A percentile compares a stretch with the other conserved stretches of the same genome.
These are phyloP conservation scores for Elegia similella DNA, from an alignment of 2,888 invertebrate species.

Conservation along the genomic window DNA sequence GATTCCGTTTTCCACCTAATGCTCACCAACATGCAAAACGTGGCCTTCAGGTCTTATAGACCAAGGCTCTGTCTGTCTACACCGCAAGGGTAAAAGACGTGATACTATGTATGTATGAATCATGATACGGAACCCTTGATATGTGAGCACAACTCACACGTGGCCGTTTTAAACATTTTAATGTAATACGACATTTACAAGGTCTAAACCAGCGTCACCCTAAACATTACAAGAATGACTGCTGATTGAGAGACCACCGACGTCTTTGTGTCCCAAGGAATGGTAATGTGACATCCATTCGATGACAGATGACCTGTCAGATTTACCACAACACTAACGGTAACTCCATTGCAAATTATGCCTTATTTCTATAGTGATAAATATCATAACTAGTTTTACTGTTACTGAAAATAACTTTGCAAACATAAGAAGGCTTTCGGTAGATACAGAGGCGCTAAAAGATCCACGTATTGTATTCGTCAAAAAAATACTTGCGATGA, in stretches of 20 bases:
- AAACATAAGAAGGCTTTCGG: neutral
- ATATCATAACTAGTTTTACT: neutral
- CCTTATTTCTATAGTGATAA: slow-evolving; percentile 25
- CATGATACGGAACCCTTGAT: too few relatives aligned
- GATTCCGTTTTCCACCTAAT: too few relatives aligned
- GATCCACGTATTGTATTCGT: slow-evolving; percentile 32
- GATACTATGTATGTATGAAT: too few relatives aligned
- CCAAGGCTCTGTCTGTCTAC: too few relatives aligned
- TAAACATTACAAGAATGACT: slow-evolving; percentile 34
- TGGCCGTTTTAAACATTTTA: too few relatives aligned
- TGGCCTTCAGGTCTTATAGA: too few relatives aligned
- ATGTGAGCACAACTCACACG: too few relatives aligned
- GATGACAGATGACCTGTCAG: slow-evolving; percentile 65
- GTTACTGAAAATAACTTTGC: neutral
- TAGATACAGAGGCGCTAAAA: slow-evolving; percentile 73
- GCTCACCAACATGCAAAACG: too few relatives aligned
- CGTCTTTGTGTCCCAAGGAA: slow-evolving; percentile 45
- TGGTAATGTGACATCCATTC: slow-evolving; percentile 66
- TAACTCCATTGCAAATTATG: slow-evolving; percentile 23
- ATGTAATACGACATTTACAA: neutral
- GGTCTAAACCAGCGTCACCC: neutral
- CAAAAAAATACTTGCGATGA: slow-evolving; percentile 20
- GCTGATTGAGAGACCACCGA: slow-evolving; percentile 41
- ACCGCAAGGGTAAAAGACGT: too few relatives aligned
- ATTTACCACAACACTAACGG: slow-evolving; percentile 24